Evolutionary conservation across 2,797 vertebrate species (phyloP).

Genomic region (Gastrophryne carolinensis): DNA sequence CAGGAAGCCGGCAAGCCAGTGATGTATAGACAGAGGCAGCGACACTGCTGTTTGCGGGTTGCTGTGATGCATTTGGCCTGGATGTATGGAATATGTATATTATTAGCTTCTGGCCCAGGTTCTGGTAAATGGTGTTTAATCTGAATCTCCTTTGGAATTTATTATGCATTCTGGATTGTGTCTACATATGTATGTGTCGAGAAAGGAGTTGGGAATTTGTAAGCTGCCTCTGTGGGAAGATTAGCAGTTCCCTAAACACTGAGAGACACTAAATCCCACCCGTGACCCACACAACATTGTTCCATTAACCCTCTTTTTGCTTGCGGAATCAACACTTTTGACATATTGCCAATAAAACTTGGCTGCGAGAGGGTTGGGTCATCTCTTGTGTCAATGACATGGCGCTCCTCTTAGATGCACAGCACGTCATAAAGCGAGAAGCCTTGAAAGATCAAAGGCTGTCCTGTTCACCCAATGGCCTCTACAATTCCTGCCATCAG

Average conservation of each 20-base stretch:
- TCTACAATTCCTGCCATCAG: neutral
- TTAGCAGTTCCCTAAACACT: slow-evolving; percentile 52
- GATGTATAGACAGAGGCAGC: neutral
- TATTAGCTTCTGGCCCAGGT: neutral
- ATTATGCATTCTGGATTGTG: neutral
- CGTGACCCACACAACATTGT: slow-evolving; percentile 8
- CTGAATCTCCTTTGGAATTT: neutral
- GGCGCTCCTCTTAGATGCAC: neutral
- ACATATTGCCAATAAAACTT: neutral
- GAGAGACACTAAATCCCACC: slow-evolving; percentile 28
- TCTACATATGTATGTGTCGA: slow-evolving; percentile 2
- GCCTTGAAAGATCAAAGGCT: slow-evolving; percentile 35
- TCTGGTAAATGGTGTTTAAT: neutral
- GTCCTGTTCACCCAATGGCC: slow-evolving; percentile 4
- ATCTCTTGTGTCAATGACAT: slow-evolving; percentile 1
- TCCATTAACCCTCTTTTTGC: slow-evolving; percentile 23
- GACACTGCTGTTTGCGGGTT: neutral
- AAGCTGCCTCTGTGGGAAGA: slow-evolving; percentile 32
- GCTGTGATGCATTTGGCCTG: neutral
- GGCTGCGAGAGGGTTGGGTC: slow-evolving; percentile 7
- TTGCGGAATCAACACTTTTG: neutral
- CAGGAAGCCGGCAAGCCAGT: neutral
- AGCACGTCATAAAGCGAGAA: neutral
- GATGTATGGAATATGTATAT: neutral
- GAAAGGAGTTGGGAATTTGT: slow-evolving; percentile 28